Evolutionary conservation across 2,888 invertebrate species (phyloP).

Genomic region (Lithophane socia): DNA sequence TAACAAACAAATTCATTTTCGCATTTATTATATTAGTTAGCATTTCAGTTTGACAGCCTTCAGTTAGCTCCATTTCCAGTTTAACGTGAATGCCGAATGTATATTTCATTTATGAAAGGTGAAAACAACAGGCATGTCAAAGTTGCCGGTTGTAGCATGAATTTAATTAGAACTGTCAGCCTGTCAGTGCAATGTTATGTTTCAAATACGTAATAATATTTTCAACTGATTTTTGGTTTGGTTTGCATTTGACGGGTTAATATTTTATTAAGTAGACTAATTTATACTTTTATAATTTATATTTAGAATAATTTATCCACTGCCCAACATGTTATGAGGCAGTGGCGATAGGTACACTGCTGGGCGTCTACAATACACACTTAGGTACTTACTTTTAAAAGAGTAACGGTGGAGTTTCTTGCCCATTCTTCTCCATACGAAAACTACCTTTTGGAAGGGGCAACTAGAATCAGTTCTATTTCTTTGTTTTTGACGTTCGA

Average conservation of each 20-base stretch:
- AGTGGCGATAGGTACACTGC: no score
- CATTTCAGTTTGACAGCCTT: neutral
- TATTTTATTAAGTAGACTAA: no score
- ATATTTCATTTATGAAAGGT: neutral
- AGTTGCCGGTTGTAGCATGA: neutral
- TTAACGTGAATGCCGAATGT: neutral
- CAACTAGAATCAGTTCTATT: no score
- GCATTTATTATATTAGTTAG: neutral
- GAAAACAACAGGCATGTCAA: neutral
- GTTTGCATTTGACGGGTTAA: neutral
- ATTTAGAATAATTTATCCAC: no score
- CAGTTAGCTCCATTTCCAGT: neutral
- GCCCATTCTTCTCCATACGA: no score
- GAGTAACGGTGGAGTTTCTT: no score
- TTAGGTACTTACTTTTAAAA: no score
- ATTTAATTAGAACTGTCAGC: neutral
- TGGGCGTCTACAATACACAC: no score
- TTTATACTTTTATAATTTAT: no score
- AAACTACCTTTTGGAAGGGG: no score
- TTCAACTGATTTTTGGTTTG: neutral
- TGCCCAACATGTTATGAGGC: neutral
- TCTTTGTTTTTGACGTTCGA: no score
- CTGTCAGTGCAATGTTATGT: neutral
- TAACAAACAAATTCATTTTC: neutral
- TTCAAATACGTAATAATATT: neutral